Evolutionary conservation across 2,888 invertebrate genomes (phyloP), one percentile per base, ranked within the genome.

Genomic region (Tetropium fuscum): DNA sequence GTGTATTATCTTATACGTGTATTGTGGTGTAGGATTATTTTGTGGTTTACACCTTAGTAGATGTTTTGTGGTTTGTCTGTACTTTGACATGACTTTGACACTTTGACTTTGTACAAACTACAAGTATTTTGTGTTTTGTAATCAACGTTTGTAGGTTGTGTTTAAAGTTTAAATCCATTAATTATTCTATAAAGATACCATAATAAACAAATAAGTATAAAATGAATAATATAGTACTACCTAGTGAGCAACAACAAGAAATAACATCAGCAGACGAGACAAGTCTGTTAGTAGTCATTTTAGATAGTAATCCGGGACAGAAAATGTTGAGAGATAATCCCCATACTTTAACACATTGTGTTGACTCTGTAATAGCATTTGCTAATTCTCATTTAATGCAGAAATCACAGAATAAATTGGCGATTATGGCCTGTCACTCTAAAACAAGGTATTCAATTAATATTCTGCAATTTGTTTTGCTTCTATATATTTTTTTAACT

Each of bases 301-400:
- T 96, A 63, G 97, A 97, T 78, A 92, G 93, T 25, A 96, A 95
- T 82, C 95, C 95, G 0, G 89, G 91, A 32, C 95, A 96, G 81
- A 88, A 90, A 73, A 90, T 94, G 62, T 87, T 95, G 1, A 87
- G 89, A 36, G 90, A 92, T 68, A 90, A 92, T 70, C 88, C 91
- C 0, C 89, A 88, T 71, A 83, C 89, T 63, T 82, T 94, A n/a
- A 91, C 92, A 0, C 91, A 90, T 75, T 88, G 90, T 55, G 83
- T 97, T 0, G 95, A 97, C 79, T 90, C 94, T 0, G 86, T 96
- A 1, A 90, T 96, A 66, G 92, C 94, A 0, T 96, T 97, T 78
- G 91, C 92, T 8, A 97, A 97, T 84, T 91, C 95, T 0, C 96
- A 97, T 83, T 85, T 97, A 38, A 94, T 97, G 94, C 91, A 97